Percentiles rank a stretch among this genome's conserved stretches.
Conservation (phyloP, 2,113 vertebrate genomes). For the Tamias sibiricus region DNA sequence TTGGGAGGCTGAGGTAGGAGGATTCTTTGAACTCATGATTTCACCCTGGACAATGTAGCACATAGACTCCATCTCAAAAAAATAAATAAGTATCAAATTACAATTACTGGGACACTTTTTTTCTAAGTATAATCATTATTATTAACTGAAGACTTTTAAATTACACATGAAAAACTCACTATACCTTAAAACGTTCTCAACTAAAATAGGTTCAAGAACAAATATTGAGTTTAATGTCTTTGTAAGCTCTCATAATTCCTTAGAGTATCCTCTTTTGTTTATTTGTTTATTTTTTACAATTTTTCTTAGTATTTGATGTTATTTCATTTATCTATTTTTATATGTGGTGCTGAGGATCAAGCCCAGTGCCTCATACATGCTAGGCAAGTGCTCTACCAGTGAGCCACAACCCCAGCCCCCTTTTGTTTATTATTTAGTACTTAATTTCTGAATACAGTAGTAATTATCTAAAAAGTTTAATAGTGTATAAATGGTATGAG, state of each 20-base stretch:
- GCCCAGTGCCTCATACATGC: too few relatives aligned
- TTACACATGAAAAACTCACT: slow-evolving; percentile 24
- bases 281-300: too few relatives aligned
- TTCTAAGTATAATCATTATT: slow-evolving; percentile 5
- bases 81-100: not conserved
- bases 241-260: not conserved
- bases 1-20: too few relatives aligned
- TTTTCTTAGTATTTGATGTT: too few relatives aligned
- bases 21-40: too few relatives aligned
- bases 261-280: slow-evolving; percentile 40
- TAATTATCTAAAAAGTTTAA: slow-evolving; percentile 62
- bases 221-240: slow-evolving; percentile 47
- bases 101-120: slow-evolving; percentile 45
- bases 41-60: too few relatives aligned
- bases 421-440: slow-evolving; percentile 53
- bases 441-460: slow-evolving; percentile 42
- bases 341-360: too few relatives aligned
- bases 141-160: slow-evolving; percentile 36
- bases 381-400: too few relatives aligned
- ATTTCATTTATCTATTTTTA: too few relatives aligned
- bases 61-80: too few relatives aligned
- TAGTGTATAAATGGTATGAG: slow-evolving; percentile 26
- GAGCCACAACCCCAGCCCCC: too few relatives aligned
- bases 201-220: slow-evolving; percentile 51
- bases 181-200: not conserved